Base-by-base conservation (phyloP, 2,113 vertebrate species). In the Amphiprion percula region DNA sequence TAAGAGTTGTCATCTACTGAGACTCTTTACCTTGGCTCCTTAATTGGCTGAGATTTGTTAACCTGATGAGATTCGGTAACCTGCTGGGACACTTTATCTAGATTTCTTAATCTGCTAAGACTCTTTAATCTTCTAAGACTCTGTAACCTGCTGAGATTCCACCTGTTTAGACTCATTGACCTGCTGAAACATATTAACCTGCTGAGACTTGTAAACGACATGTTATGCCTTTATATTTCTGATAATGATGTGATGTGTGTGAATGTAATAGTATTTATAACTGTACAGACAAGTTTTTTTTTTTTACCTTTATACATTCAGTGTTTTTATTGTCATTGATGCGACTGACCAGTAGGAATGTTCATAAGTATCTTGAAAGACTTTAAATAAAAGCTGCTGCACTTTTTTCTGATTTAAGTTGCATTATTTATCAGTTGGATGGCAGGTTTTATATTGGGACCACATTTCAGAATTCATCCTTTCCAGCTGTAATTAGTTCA, bases 201-300 rank as follows among this genome's bases (percentile, higher is more conserved):
- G 33, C 7, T 37, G 33, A 37, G 33, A 37, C 33, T 37, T 10
- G 33, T 37, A 10, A 37, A 10, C 9, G 33, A 44, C 10, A 44
- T 52, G 47, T 55, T 41, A 10, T n/a, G 23, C 46, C 24, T 74
- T 23, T 7, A 17, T 58, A 24, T 67, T 52, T 58, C 11, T 49
- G 50, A 60, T 17, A 4, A n/a, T 47, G 30, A 26, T 52, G 50
- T 50, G 30, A 46, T 65, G 62, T 79, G 10, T 60, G 21, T 71
- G 39, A 46, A 46, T 49, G 46, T 77, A 11, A 68, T 39, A 28
- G 5, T 87, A 83, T 86, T 88, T 87, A 69, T 89, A 49, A 61
- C 46, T 88, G 78, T 82, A 79, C 52, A 75, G 53, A 71, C 41
- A 53, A 4, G 21, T 14, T 78, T 30, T 47, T 9, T 52, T 52